Evolutionary conservation across 2,797 vertebrate species (phyloP).

Genomic region (Muscicapa comitata): DNA sequence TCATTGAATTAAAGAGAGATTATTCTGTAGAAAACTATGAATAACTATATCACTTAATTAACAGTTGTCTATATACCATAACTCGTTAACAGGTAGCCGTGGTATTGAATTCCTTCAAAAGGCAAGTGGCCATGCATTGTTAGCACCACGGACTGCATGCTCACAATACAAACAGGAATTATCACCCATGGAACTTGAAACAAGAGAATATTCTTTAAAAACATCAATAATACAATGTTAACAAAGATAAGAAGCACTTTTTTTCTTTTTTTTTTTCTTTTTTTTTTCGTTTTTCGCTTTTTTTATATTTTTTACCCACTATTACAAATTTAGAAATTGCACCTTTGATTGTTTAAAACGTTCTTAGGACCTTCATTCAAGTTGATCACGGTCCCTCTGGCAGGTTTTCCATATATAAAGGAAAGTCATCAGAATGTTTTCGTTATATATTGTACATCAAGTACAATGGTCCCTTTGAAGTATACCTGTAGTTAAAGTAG

Average conservation of each 20-base stretch:
- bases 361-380: conserved; percentile 66
- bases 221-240: conserved; percentile 79
- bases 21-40: conserved; percentile 67
- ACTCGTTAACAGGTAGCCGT: conserved; percentile 70
- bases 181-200: conserved; percentile 72
- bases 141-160: conserved; percentile 79
- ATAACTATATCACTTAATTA: conserved; percentile 68
- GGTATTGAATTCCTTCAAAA: conserved; percentile 73
- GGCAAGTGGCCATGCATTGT: conserved; percentile 80
- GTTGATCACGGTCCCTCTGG: conserved; percentile 62
- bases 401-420: conserved; percentile 72
- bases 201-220: conserved; percentile 72
- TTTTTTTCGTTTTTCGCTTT: neutral
- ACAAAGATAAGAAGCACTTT: conserved; percentile 84
- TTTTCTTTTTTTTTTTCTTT: conserved; percentile 14
- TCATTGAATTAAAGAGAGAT: conserved; percentile 68
- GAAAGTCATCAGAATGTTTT: conserved; percentile 64
- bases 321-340: conserved; percentile 84
- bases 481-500: conserved; percentile 83
- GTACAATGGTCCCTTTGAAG: conserved; percentile 82
- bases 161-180: conserved; percentile 80
- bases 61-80: conserved; percentile 69
- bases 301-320: conserved; percentile 68
- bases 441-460: conserved; percentile 67
- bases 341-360: conserved; percentile 76